These are phyloP conservation scores for Chamaedrilus cognettii DNA, from an alignment of 2,888 invertebrate genomes.

Conservation along the genomic window DNA sequence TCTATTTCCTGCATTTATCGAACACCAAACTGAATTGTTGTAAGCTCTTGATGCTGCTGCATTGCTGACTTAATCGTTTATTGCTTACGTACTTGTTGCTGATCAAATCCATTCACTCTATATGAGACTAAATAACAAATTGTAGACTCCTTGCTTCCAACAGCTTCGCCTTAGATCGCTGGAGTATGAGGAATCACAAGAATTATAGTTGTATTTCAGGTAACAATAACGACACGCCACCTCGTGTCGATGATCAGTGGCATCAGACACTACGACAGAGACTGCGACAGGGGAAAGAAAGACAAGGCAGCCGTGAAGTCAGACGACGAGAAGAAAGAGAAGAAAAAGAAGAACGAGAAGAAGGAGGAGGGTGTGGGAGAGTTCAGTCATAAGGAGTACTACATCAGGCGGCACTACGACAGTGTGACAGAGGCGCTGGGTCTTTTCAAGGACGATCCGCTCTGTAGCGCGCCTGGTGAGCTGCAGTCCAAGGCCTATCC, in stretches of 20 bases:
- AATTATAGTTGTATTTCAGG: too few species aligned
- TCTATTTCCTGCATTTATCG: too few species aligned
- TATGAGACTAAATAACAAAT: too few species aligned
- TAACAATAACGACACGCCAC: constrained; percentile 62
- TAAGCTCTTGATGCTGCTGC: too few species aligned
- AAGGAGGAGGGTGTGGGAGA: constrained; percentile 3
- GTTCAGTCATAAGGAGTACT: constrained; percentile 58
- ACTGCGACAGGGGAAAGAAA: constrained; percentile 5
- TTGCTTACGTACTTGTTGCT: too few species aligned
- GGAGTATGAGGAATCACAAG: too few species aligned
- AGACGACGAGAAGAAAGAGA: constrained; percentile 4
- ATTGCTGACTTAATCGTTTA: too few species aligned
- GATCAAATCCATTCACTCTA: too few species aligned
- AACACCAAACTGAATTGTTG: too few species aligned
- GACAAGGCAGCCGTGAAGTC: not conserved
- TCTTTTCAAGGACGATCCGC: constrained; percentile 65
- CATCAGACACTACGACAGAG: constrained; percentile 63
- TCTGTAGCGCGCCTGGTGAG: constrained; percentile 63
- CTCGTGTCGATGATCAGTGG: constrained; percentile 64
- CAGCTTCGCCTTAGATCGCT: too few species aligned
- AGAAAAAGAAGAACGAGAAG: not conserved
- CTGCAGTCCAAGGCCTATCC: not conserved
- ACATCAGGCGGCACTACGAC: constrained; percentile 58
- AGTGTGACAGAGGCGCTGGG: constrained; percentile 59
- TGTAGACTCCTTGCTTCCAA: too few species aligned